Evolutionary conservation across 2,888 invertebrate genomes (phyloP).

Genomic region (Watsonalla binaria): DNA sequence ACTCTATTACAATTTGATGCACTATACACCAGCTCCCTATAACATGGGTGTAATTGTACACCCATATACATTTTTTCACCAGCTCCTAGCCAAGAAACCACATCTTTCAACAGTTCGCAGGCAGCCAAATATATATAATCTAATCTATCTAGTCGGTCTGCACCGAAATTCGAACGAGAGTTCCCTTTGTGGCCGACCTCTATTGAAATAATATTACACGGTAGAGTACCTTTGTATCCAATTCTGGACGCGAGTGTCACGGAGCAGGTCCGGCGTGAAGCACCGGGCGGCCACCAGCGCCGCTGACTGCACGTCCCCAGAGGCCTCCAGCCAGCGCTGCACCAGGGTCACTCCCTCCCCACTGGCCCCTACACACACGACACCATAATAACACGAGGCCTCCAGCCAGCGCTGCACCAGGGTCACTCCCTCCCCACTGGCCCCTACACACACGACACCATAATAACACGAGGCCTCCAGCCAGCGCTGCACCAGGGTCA

Average conservation of each 20-base stretch:
- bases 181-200: too few relatives aligned
- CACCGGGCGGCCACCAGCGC: constrained; percentile 89
- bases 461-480: constrained; percentile 91
- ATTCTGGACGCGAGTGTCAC: constrained; percentile 81
- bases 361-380: constrained; percentile 78
- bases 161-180: too few relatives aligned
- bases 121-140: too few relatives aligned
- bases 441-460: constrained; percentile 67
- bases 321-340: constrained; percentile 91
- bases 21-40: too few relatives aligned
- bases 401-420: constrained; percentile 93
- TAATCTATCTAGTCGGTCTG: too few relatives aligned
- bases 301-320: constrained; percentile 95
- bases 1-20: too few relatives aligned
- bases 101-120: too few relatives aligned
- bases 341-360: constrained; percentile 87
- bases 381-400: too few relatives aligned
- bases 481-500: constrained; percentile 90
- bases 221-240: constrained; percentile 82
- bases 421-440: constrained; percentile 85
- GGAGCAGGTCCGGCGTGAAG: constrained; percentile 83
- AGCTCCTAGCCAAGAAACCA: too few relatives aligned
- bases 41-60: too few relatives aligned
- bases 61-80: too few relatives aligned
- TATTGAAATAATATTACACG: background rate